phyloP scores from a whole-genome alignment of 2,113 vertebrate genomes.

The Tretioscincus oriximinensis region DNA sequence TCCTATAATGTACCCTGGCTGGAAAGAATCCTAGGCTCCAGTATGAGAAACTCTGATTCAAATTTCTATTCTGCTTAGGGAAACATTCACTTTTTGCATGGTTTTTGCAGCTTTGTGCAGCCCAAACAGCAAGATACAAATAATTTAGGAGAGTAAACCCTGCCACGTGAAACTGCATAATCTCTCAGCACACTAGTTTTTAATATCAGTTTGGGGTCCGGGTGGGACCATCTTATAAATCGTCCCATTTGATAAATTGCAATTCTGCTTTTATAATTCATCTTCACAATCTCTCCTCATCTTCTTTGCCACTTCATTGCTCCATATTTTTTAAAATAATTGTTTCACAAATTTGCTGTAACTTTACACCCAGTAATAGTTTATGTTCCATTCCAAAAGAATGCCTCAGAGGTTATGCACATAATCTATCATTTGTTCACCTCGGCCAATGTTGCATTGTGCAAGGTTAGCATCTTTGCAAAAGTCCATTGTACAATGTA shows the following conservation, averaged over 20 bases:
- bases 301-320: constrained; percentile 15
- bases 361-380: constrained; percentile 21
- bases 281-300: neutral
- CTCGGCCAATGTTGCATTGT: constrained; percentile 23
- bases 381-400: constrained; percentile 8
- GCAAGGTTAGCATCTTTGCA: constrained; percentile 13
- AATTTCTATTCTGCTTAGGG: neutral
- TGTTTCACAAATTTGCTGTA: constrained; percentile 15
- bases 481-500: constrained; percentile 23
- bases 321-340: neutral
- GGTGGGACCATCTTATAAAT: neutral
- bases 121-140: neutral
- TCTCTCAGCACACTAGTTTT: neutral
- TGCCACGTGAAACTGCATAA: neutral
- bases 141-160: neutral
- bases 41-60: neutral
- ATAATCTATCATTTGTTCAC: constrained; percentile 33
- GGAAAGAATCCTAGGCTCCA: neutral
- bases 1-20: too few species aligned
- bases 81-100: neutral
- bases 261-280: neutral
- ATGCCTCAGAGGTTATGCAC: constrained; percentile 2
- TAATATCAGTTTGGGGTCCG: neutral
- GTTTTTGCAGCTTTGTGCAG: neutral
- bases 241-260: constrained; percentile 7